Evolutionary conservation across 2,113 vertebrate genomes (phyloP).

Genomic region (Petroica traversi): DNA sequence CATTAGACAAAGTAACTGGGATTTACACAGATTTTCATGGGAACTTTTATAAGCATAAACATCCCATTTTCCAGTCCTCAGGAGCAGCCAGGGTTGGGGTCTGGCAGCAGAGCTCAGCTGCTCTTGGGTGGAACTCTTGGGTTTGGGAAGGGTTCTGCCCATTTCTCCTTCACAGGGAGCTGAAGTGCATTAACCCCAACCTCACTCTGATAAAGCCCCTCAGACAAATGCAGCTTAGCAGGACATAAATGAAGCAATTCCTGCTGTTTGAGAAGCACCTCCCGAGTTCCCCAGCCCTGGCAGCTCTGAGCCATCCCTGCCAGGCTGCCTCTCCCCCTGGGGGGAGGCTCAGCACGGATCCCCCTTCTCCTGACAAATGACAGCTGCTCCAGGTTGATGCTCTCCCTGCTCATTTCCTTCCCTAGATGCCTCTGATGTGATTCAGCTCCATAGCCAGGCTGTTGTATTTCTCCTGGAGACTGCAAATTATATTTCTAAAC

Average conservation of each 20-base stretch:
- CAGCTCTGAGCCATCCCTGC: not conserved
- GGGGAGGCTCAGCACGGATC: not conserved
- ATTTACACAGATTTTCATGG: not conserved
- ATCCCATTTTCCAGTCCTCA: not conserved
- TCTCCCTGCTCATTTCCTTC: slow-evolving; percentile 28
- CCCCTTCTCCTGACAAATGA: slow-evolving; percentile 12
- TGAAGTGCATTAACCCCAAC: not conserved
- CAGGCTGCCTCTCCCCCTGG: not conserved
- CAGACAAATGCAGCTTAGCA: not conserved
- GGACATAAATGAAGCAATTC: not conserved
- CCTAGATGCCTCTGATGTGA: not conserved
- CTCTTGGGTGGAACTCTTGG: no score
- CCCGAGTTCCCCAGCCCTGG: not conserved
- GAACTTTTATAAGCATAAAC: not conserved
- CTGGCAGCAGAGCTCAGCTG: not conserved
- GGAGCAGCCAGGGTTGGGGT: not conserved
- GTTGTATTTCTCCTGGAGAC: slow-evolving; percentile 28
- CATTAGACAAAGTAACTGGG: not conserved
- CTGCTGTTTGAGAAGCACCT: not conserved
- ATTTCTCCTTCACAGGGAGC: no score
- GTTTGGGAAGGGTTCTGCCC: not conserved
- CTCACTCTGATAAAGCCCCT: rapidly evolving
- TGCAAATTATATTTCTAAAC: slow-evolving; percentile 44
- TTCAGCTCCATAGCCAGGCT: slow-evolving; percentile 10
- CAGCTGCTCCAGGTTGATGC: not conserved